A percentile compares a stretch with the other conserved stretches of the same genome.
Evolutionary conservation across 2,888 invertebrate genomes (phyloP).

Genomic region (Rhagium mordax): DNA sequence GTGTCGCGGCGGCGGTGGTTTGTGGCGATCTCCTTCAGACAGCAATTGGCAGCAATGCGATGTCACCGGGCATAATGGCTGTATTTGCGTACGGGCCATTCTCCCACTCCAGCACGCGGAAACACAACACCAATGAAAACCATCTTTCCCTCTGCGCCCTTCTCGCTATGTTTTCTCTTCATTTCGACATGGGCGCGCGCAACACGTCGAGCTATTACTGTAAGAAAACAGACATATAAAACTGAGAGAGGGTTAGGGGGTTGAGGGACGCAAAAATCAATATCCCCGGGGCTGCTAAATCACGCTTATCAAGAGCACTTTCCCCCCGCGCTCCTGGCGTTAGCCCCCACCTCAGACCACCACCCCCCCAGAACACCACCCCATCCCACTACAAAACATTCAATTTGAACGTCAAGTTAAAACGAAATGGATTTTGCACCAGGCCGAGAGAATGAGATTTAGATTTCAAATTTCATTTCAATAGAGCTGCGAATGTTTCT

Average conservation of each 20-base stretch:
- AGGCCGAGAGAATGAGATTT: constrained; percentile 71
- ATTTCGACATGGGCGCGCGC: constrained; percentile 70
- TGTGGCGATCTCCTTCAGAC: constrained; percentile 53
- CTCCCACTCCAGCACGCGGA: constrained; percentile 63
- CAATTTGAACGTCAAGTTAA: constrained; percentile 76
- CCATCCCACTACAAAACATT: constrained; percentile 73
- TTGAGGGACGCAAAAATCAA: constrained; percentile 72
- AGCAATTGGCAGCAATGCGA: constrained; percentile 60
- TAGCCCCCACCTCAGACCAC: constrained; percentile 55
- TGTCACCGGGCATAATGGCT: constrained; percentile 68
- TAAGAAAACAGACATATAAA: constrained; percentile 75
- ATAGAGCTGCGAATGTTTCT: constrained; percentile 44
- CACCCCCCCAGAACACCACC: constrained; percentile 49
- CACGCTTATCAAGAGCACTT: constrained; percentile 76
- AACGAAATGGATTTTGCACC: constrained; percentile 75
- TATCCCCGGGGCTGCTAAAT: constrained; percentile 84
- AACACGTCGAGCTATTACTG: constrained; percentile 72
- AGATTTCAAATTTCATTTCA: constrained; percentile 68
- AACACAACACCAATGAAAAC: constrained; percentile 68
- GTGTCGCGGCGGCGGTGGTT: constrained; percentile 45
- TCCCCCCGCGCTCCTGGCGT: constrained; percentile 68
- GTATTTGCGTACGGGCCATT: constrained; percentile 68
- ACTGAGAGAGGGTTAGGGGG: constrained; percentile 70
- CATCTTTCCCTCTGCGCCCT: constrained; percentile 67
- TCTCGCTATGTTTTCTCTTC: constrained; percentile 68